These are phyloP conservation scores for Lottia gigantea DNA, from an alignment of 2,888 invertebrate genomes.

Conservation along the genomic window DNA sequence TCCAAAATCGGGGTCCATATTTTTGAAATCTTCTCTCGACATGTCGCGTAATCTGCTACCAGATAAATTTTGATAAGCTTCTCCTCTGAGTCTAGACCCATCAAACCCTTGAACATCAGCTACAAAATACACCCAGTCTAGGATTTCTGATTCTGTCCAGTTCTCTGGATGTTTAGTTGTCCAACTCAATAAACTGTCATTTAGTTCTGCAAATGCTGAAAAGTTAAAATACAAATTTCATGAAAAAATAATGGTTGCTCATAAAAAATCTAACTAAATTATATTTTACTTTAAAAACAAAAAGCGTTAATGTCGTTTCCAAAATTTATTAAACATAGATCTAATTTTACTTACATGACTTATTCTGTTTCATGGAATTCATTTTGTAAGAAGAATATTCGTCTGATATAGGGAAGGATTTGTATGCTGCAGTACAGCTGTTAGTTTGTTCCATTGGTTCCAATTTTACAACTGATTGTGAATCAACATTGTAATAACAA, in stretches of 20 bases:
- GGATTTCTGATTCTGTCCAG: constrained; percentile 50
- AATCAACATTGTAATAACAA: constrained; percentile 1
- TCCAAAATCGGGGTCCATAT: constrained; percentile 47
- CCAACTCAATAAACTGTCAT: constrained; percentile 39
- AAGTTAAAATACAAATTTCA: neutral
- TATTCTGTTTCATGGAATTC: neutral
- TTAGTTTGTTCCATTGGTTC: neutral
- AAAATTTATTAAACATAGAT: too few species aligned
- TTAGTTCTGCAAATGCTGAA: constrained; percentile 15
- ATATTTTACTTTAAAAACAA: too few species aligned
- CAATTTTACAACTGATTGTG: neutral
- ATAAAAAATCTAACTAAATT: neutral
- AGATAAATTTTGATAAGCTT: constrained; percentile 46
- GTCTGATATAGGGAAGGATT: neutral
- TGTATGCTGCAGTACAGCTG: neutral
- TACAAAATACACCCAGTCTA: constrained; percentile 55
- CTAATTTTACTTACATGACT: neutral
- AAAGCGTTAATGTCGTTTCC: too few species aligned
- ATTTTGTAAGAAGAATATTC: neutral
- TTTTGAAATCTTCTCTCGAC: constrained; percentile 40
- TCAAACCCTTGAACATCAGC: constrained; percentile 44
- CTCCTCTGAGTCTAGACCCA: constrained; percentile 45
- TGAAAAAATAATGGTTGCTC: neutral
- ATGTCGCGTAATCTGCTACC: constrained; percentile 49
- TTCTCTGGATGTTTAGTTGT: constrained; percentile 50